Evolutionary conservation across 23 tunicate species (phyloP).

Genomic region (Botrylloides violaceus): DNA sequence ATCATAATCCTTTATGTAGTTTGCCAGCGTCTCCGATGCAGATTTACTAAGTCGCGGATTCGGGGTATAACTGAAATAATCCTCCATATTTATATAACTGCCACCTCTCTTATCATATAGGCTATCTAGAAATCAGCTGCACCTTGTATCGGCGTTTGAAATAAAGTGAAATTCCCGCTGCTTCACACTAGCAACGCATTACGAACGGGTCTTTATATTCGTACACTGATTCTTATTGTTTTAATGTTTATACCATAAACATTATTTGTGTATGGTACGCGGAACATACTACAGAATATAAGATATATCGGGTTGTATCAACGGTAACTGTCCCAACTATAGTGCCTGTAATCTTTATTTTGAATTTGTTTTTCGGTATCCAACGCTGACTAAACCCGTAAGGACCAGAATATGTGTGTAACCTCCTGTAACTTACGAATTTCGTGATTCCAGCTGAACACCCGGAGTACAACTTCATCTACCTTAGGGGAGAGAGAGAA

Average conservation of each 20-base stretch:
- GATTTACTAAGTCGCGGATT: not conserved
- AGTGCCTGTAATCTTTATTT: no score
- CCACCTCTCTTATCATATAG: no score
- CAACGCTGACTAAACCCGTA: no score
- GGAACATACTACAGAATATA: not conserved
- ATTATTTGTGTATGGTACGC: not conserved
- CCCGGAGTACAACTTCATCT: no score
- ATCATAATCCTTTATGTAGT: not conserved
- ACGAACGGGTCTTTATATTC: not conserved
- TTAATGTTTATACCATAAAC: not conserved
- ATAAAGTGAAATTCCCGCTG: not conserved
- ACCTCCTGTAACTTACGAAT: no score
- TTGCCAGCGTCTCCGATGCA: not conserved
- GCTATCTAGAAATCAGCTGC: no score
- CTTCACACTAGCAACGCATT: not conserved
- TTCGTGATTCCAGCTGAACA: no score
- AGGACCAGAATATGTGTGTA: no score
- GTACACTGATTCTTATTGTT: not conserved
- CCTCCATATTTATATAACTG: not conserved
- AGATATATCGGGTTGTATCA: no score
- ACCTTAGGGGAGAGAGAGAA: no score
- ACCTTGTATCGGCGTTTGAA: not conserved
- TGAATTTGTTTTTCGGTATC: no score
- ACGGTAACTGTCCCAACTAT: no score
- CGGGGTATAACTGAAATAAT: not conserved